Conservation (phyloP, 1,140 invertebrate genomes). For the Orius insidiosus region DNA sequence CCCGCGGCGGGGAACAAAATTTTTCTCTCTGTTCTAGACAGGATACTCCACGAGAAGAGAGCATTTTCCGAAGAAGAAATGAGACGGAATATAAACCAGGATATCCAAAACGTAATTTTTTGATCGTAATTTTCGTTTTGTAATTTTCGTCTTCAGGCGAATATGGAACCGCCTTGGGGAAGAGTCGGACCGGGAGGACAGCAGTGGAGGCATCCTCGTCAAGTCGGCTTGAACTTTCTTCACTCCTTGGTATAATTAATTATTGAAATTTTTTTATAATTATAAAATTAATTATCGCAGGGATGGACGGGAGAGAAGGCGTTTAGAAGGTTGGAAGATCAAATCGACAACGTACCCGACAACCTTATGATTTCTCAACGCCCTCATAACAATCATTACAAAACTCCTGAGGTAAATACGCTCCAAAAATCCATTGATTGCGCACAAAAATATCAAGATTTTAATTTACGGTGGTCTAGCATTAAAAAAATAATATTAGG, state of each 20-base stretch:
- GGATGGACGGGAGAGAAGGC: constrained; percentile 19
- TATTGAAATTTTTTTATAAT: background rate
- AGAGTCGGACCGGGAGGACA: constrained; percentile 41
- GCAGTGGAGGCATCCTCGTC: constrained; percentile 40
- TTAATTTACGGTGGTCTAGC: too few species aligned
- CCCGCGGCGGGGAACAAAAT: too few species aligned
- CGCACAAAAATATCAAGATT: too few species aligned
- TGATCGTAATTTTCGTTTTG: background rate
- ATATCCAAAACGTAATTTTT: background rate
- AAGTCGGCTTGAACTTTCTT: constrained; percentile 43
- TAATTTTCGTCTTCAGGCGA: background rate
- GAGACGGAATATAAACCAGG: background rate
- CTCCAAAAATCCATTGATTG: too few species aligned
- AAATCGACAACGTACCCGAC: constrained; percentile 4
- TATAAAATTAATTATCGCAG: constrained; percentile 14
- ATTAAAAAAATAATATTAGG: too few species aligned
- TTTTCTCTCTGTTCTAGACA: constrained; percentile 1
- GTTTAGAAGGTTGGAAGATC: constrained; percentile 16
- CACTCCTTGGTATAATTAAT: constrained; percentile 42
- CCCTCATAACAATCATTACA: constrained; percentile 3
- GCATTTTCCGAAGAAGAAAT: background rate
- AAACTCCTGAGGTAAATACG: constrained; percentile 13
- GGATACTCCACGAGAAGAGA: background rate
- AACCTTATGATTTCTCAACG: constrained; percentile 10
- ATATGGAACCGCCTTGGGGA: constrained; percentile 34